Evolutionary conservation across 2,113 vertebrate genomes (phyloP).

Genomic region (Crotophaga sulcirostris): DNA sequence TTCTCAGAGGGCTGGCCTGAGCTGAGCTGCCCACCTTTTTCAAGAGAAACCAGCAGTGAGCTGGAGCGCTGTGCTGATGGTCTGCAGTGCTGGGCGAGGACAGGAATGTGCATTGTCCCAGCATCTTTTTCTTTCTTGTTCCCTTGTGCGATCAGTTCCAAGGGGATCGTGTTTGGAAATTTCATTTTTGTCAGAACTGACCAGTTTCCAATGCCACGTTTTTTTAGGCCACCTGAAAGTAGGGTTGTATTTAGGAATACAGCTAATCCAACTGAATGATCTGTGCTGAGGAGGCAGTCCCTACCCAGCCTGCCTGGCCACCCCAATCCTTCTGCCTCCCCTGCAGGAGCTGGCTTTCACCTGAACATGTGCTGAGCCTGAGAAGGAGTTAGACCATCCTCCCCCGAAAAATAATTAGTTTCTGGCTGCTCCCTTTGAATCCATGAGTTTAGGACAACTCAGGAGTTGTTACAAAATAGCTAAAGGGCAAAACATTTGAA

Average conservation of each 20-base stretch:
- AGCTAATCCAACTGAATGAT: background rate
- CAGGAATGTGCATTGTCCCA: fast-evolving
- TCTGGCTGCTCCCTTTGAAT: background rate
- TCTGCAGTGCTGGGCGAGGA: fast-evolving
- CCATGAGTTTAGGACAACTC: background rate
- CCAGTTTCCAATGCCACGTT: too few relatives aligned
- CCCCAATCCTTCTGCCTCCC: background rate
- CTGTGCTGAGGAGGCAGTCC: fast-evolving
- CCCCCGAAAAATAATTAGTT: background rate
- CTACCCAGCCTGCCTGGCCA: background rate
- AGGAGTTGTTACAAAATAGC: background rate
- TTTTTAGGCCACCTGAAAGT: background rate
- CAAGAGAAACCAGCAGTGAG: background rate
- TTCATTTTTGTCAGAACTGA: background rate
- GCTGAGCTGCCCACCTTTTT: background rate
- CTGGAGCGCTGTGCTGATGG: fast-evolving
- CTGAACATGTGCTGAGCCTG: fast-evolving
- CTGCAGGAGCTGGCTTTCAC: background rate
- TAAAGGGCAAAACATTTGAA: background rate
- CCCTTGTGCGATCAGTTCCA: fast-evolving
- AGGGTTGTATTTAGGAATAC: background rate
- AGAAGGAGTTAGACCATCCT: background rate
- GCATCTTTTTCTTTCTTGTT: background rate
- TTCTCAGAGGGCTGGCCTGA: background rate
- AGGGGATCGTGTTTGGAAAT: background rate